Percentiles rank a stretch among this genome's conserved stretches.
Evolutionary conservation across 2,888 invertebrate genomes (phyloP).

Genomic region (Vanessa cardui): DNA sequence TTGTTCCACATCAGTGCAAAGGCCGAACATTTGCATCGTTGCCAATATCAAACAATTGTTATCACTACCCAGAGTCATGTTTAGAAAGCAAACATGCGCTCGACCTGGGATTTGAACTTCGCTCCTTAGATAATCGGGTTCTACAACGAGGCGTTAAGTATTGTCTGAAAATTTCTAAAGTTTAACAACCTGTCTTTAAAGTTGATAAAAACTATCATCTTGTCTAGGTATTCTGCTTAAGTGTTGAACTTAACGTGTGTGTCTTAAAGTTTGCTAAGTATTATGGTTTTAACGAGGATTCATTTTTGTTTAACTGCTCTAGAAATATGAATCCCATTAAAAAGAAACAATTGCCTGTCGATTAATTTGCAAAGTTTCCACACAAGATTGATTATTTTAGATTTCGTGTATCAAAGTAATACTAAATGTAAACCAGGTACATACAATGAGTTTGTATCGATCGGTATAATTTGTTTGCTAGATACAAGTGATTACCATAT

Average conservation of each 20-base stretch:
- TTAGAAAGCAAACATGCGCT: slow-evolving; percentile 37
- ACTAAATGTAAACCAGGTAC: no score
- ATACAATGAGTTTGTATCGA: no score
- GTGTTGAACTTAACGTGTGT: background rate
- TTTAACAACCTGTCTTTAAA: slow-evolving; percentile 6
- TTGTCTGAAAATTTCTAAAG: slow-evolving; percentile 2
- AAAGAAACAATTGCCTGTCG: no score
- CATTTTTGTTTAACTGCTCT: background rate
- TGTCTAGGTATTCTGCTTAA: background rate
- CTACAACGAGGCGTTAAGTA: slow-evolving; percentile 21
- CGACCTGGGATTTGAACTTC: slow-evolving; percentile 35
- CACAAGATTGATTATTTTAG: no score
- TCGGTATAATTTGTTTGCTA: no score
- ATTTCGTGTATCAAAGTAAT: no score
- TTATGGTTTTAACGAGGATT: background rate
- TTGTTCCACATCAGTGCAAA: slow-evolving; percentile 30
- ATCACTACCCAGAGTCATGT: slow-evolving; percentile 31
- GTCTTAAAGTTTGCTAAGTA: background rate
- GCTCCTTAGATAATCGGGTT: slow-evolving; percentile 33
- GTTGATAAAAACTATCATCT: slow-evolving; percentile 9
- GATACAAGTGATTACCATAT: no score
- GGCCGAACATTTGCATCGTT: slow-evolving; percentile 37
- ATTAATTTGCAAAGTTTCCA: no score
- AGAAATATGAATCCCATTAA: background rate
- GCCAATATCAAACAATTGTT: slow-evolving; percentile 33